Evolutionary conservation across 2,113 vertebrate genomes (phyloP), one percentile per base, ranked within the genome.

Genomic region (Indicator maculatus): DNA sequence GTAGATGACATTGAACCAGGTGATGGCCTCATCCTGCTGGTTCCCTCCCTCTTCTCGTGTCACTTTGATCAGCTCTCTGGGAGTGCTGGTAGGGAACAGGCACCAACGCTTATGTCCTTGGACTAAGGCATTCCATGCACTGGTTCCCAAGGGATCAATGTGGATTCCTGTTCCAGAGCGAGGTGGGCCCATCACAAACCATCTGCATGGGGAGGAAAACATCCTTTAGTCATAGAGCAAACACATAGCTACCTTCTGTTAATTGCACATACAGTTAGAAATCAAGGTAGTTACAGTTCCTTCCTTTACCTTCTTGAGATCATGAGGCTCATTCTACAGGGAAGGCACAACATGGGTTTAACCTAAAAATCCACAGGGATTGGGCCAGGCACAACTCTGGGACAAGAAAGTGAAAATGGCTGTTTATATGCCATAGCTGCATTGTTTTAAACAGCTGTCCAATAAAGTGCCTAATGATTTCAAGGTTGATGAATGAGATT

Each of bases 21-120:
- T 99, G 95, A 99, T 99, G 11, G 99, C 99, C 95, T 99, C 99
- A 4, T 99, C 99, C 97, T 99, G 99, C 97, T 99, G 99, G 96
- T 98, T 99, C 15, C 99, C 99, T 1, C 99, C 99, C n/a, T 99
- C 99, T 11, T 99, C 99, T 10, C 99, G 96, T 0, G 98, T 99
- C 96, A 99, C 99, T 90, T 99, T 99, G 97, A 99, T 99, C 76
- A 99, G 98, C 89, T 99, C 99, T 8, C 99, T 97, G 50, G 99
- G 99, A 0, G 99, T 99, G 97, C 98, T 99, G 53, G 99, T 99
- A 17, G 99, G 99, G 91, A 99, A 99, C 45, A 99, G 98, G 74
- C 99, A 99, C 99, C 99, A 99, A 67, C 99, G 98, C 94, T 99
- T 99, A 92, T 99, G 98, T 19, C 99, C 99, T n/a, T 99, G 99